Percentiles rank a stretch among this genome's conserved stretches.
Conservation (phyloP, 1,140 invertebrate species). For the Rhyacophila brunnea region DNA sequence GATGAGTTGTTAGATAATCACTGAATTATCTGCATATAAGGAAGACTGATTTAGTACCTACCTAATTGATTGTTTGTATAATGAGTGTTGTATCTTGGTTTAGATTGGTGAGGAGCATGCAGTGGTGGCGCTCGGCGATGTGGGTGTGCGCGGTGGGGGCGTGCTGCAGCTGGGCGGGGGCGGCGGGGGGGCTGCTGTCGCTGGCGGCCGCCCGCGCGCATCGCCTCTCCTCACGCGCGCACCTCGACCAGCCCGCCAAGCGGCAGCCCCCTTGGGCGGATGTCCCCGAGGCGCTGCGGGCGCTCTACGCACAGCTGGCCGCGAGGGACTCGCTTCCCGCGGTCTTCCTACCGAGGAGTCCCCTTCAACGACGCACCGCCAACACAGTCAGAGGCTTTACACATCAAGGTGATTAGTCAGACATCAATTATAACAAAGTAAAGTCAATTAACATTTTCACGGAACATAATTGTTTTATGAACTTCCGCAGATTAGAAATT, state of each 20-base stretch:
- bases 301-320: conserved; percentile 71
- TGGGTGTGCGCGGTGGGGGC: conserved; percentile 35
- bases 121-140: conserved; percentile 36
- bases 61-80: no score
- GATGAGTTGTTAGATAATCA: no score
- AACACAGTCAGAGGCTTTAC: conserved; percentile 85
- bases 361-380: conserved; percentile 65
- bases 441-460: no score
- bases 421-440: no score
- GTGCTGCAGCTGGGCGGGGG: conserved; percentile 36
- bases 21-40: no score
- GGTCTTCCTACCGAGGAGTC: conserved; percentile 65
- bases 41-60: no score
- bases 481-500: no score
- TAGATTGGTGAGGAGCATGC: conserved; percentile 37
- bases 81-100: neutral
- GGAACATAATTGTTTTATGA: no score
- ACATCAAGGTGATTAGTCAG: conserved; percentile 69
- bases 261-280: conserved; percentile 38
- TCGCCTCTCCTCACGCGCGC: conserved; percentile 42
- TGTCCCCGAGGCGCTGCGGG: conserved; percentile 76
- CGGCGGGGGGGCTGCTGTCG: conserved; percentile 35
- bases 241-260: conserved; percentile 37
- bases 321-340: conserved; percentile 54
- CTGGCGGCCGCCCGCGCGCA: conserved; percentile 4